Evolutionary conservation across 2,113 vertebrate genomes (phyloP), one percentile per base, ranked within the genome.

Genomic region (Apteryx owenii): DNA sequence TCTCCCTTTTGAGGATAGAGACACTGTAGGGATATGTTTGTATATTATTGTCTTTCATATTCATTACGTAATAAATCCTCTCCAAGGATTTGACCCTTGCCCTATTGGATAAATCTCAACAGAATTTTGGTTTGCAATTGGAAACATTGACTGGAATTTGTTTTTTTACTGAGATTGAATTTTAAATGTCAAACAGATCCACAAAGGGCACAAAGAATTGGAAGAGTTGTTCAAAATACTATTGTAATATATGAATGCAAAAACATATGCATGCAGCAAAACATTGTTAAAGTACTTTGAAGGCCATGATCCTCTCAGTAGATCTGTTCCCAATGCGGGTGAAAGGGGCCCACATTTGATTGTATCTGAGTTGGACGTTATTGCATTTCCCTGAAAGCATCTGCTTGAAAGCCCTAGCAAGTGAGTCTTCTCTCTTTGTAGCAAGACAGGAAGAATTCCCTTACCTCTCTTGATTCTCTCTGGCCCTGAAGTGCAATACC

Each of bases 61-160:
- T 86, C 23, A 46, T 95, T 87, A 90, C 68, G 62, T 86, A 89
- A 90, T 69, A 79, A 73, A 93, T 44, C 42, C 42, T 95, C 75
- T 71, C 68, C 68, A 83, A 64, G 25, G 40, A 88, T 95, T 95
- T 91, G 18, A 85, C 9, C n/a, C 50, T 22, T 94, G 58, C 18
- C 38, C 48, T 86, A 85, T 46, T 73, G 70, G 51, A 65, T 66
- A 85, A 88, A 42, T 77, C 69, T 69, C 85, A 68, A 50, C 51
- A 95, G 80, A 81, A 93, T 80, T 96, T 95, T 71, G 79, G 51
- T 94, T 85, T 73, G n/a, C 40, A 91, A 12, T 53, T 94, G 80
- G 78, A 88, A 96, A 85, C 20, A 65, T 48, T 89, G 93, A 62
- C 36, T 84, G 85, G 64, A 95, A 92, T 95, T 73, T 44, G 53